Base-by-base conservation (phyloP, 2,113 vertebrate genomes). In the Pseudorasbora parva region DNA sequence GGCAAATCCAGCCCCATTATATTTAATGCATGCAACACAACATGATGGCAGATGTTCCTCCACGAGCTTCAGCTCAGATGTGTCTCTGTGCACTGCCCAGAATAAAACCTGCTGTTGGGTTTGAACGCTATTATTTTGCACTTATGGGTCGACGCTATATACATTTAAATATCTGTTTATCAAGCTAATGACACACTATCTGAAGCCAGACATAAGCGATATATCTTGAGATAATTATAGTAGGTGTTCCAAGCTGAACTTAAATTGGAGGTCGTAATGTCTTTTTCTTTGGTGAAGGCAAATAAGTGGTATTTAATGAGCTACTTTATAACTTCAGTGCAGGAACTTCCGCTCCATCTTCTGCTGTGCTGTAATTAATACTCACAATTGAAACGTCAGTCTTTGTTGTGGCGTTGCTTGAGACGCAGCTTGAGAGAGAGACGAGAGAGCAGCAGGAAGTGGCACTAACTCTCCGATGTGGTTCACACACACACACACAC, bases 201-300 rank as follows among this genome's bases (percentile, higher is more conserved):
- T 79, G 15, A 45, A 68, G 51, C 43, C 66, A 49, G 54, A 76
- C 73, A 27, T 64, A 75, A 86, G 51, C n/a, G 10, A n/a, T 81
- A 72, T 81, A 87, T 72, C 78, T 56, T 82, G n/a, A 71, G 73
- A 56, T 80, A 85, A 86, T 83, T 77, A 86, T 41, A 86, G 69
- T 71, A 82, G 66, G 45, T 82, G 74, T 84, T 68, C 78, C 73
- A 81, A 49, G 72, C 78, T 57, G 73, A 84, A 69, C 87, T 82
- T 47, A 71, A 41, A 49, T 37, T 74, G 69, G 56, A 27, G 59
- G 41, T 21, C 62, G 54, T 69, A 77, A 62, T 41, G 21, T 51
- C 56, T 78, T 82, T 81, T 87, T 78, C 41, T 56, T 60, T 49
- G 45, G 25, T 9, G 74, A 62, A 68, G 33, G 75, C 66, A 78